Evolutionary conservation across 2,113 vertebrate genomes (phyloP), one percentile per base, ranked within the genome.

Genomic region (Phoenicopterus ruber): DNA sequence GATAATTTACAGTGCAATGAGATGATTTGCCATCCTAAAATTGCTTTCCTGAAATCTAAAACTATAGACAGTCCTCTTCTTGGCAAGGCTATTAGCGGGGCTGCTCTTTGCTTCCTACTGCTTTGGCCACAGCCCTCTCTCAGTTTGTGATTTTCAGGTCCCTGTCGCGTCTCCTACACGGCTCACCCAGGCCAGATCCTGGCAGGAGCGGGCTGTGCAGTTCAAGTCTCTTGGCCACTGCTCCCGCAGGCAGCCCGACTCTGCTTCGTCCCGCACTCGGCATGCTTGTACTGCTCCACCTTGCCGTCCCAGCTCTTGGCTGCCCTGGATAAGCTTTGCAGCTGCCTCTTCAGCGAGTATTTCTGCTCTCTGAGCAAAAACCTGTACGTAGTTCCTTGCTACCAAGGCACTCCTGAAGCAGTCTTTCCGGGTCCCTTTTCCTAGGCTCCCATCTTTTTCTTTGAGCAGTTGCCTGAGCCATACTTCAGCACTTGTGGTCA

Each of bases 21-120:
- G 73, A 91, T 90, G 73, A 91, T 87, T 91, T 91, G 38, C 92
- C 82, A 92, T 90, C 49, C 29, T 92, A 90, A 90, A 97, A 97
- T 95, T 92, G 47, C 85, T 95, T 94, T 94, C 58, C 67, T 69
- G 79, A 90, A 85, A 57, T 52, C 49, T 72, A n/a, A 76, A 93
- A 31, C 71, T 44, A 26, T 8, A 13, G 57, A 19, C 36, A 40
- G 52, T 32, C 21, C 17, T 82, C 70, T 59, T 86, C 70, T 34
- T 52, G 44, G 40, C 42, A 82, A 88, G 52, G 38, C 57, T 80
- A 2, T 76, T 77, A 52, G 14, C 18, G 36, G 54, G 34, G 31
- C 62, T 77, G 25, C 62, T 80, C 11, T 80, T 88, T 73, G 31
- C 40, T 90, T 88, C 40, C 46, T 8, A 6, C 22, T 61, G 28